Base-by-base conservation (phyloP, 1,140 invertebrate genomes). In the Zaprionus camerounensis region DNA sequence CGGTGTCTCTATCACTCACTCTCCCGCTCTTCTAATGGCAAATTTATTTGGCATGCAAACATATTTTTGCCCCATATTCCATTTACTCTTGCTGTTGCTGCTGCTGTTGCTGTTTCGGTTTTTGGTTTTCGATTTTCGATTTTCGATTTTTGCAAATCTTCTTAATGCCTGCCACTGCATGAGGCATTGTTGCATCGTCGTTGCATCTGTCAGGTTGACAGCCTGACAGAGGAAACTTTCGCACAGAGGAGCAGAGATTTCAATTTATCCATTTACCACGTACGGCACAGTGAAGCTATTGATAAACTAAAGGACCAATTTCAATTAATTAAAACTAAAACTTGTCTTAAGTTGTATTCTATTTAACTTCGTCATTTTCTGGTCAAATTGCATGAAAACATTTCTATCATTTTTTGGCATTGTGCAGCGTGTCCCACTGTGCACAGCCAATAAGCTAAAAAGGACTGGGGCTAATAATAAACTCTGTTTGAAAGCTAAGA, bases 41-140 rank as follows among this genome's bases (percentile, higher is more conserved):
- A 90, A 90, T 90, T 85, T 90, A 90, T 90, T 85, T 90, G 78
- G 74, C 80, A 76, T 65, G 78, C 81, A 85, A 81, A 86, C 82
- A 81, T 76, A 85, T 76, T 82, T 78, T 59, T 57, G 49, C 68
- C 26, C 13, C 46, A 36, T 15, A 36, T 41, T 67, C 31, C 31
- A 31, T 34, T 36, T 34, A 17, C 46, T 38, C 11, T 0, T 62
- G 41, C 46, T 41, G 34, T 17, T 17, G 17, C 17, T 17, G 17
- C 17, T 55, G 22, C 44, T 46, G 24, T 6, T 31, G 17, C 31
- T 58, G 12, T 61, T 73, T 61, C 46, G 36, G 51, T 73, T 73
- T 61, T 41, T 15, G 56, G 36, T 46, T 62, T 74, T 57, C 44
- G 22, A 28, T 44, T 66, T 41, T 24, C 7, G 41, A 44, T 44